These are phyloP conservation scores for Asarcornis scutulata DNA, from an alignment of 2,113 vertebrate species.

Conservation along the genomic window DNA sequence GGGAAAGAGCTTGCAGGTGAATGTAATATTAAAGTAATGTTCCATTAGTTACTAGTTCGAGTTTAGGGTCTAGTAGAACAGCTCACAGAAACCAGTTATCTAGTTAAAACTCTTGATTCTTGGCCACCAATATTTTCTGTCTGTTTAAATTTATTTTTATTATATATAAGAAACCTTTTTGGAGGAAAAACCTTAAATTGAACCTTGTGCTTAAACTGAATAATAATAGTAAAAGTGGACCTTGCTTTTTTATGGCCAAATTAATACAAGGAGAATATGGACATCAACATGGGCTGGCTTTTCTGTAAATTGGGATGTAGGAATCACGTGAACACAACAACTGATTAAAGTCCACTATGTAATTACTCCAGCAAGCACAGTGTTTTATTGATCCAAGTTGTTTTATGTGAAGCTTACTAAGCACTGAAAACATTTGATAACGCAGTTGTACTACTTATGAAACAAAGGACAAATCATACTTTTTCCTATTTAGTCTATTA, in stretches of 20 bases:
- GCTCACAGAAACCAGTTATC: background rate
- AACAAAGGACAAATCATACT: background rate
- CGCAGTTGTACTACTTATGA: background rate
- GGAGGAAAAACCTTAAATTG: background rate
- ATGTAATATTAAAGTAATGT: background rate
- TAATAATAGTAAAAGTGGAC: background rate
- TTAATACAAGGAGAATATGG: background rate
- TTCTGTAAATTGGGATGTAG: background rate
- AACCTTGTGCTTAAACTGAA: background rate
- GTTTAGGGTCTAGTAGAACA: background rate
- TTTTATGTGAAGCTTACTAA: background rate
- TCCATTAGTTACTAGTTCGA: background rate
- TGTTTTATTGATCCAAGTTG: background rate
- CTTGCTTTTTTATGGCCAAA: background rate
- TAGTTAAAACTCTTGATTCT: background rate
- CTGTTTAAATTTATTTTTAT: background rate
- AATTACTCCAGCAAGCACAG: background rate
- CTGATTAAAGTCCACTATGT: background rate
- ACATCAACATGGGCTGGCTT: background rate
- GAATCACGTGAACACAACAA: background rate
- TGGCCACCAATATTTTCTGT: background rate
- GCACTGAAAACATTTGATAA: background rate
- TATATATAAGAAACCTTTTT: background rate
- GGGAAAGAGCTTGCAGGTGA: background rate
- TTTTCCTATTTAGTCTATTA: conserved; percentile 24